Evolutionary conservation across 2,888 invertebrate genomes (phyloP).

Genomic region (Leistus spinibarbis): DNA sequence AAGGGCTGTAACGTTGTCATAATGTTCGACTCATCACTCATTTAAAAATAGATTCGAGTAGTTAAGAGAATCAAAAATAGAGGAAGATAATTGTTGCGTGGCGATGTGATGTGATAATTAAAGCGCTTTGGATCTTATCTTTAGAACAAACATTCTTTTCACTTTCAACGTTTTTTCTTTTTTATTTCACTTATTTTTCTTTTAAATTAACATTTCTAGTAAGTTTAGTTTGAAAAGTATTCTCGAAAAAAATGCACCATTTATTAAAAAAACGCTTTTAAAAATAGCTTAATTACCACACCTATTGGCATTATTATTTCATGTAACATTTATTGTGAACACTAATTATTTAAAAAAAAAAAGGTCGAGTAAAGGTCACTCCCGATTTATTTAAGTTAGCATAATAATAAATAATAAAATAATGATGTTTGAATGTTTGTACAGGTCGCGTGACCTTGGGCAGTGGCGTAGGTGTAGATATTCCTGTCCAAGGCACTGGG

Average conservation of each 20-base stretch:
- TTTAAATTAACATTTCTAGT: not conserved
- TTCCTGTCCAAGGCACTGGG: conserved; percentile 84
- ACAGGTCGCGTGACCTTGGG: conserved; percentile 84
- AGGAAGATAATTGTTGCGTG: not conserved
- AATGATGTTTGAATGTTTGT: conserved; percentile 48
- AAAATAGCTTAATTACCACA: too few species aligned
- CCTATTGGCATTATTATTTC: too few species aligned
- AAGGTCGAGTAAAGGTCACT: too few species aligned
- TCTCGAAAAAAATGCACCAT: too few species aligned
- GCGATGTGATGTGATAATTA: not conserved
- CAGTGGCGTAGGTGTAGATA: conserved; percentile 79
- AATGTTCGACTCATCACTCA: not conserved
- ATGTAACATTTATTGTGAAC: too few species aligned
- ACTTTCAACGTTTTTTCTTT: too few species aligned
- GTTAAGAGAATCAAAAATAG: not conserved
- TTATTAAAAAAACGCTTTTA: too few species aligned
- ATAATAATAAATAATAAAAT: too few species aligned
- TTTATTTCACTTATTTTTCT: not conserved
- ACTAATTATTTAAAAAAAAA: too few species aligned
- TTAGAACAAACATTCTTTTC: too few species aligned
- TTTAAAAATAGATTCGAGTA: not conserved
- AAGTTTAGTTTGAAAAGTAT: too few species aligned
- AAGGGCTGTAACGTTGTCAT: not conserved
- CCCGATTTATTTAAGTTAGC: too few species aligned
- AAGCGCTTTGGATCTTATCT: not conserved